These are phyloP conservation scores for Microctenopoma steveboyesi DNA, from an alignment of 2,797 vertebrate species.

Conservation along the genomic window DNA sequence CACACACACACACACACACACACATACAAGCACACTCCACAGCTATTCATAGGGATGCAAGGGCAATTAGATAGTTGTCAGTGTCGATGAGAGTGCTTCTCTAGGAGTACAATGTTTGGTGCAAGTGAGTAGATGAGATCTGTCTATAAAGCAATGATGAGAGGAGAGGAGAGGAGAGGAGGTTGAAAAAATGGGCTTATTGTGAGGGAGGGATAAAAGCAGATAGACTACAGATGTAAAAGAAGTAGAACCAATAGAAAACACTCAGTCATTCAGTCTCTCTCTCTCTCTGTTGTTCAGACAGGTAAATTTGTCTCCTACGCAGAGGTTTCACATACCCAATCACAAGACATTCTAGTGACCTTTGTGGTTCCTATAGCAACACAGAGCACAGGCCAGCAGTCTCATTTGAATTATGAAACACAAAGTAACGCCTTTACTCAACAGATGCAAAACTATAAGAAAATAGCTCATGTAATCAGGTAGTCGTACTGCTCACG, in stretches of 20 bases:
- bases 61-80: conserved; percentile 81
- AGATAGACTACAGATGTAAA: conserved; percentile 3
- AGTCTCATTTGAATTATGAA: conserved; percentile 25
- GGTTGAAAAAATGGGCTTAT: not conserved
- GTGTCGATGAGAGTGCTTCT: conserved; percentile 65
- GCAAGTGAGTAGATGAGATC: conserved; percentile 65
- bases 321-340: conserved; percentile 45
- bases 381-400: conserved; percentile 54
- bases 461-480: no score
- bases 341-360: conserved; percentile 52
- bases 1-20: conserved; percentile 28
- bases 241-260: conserved; percentile 3
- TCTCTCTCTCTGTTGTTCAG: conserved; percentile 11
- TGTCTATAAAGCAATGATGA: conserved; percentile 60
- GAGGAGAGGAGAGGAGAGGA: not conserved
- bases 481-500: no score
- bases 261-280: not conserved
- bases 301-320: conserved; percentile 61
- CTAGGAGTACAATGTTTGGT: conserved; percentile 59
- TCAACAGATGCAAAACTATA: no score
- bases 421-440: conserved; percentile 4
- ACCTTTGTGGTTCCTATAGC: conserved; percentile 72
- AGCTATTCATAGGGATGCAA: conserved; percentile 74
- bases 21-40: conserved; percentile 1
- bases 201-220: conserved; percentile 12